These are phyloP conservation scores for Pteruthius melanotis DNA, from an alignment of 2,113 vertebrate species.

Conservation along the genomic window DNA sequence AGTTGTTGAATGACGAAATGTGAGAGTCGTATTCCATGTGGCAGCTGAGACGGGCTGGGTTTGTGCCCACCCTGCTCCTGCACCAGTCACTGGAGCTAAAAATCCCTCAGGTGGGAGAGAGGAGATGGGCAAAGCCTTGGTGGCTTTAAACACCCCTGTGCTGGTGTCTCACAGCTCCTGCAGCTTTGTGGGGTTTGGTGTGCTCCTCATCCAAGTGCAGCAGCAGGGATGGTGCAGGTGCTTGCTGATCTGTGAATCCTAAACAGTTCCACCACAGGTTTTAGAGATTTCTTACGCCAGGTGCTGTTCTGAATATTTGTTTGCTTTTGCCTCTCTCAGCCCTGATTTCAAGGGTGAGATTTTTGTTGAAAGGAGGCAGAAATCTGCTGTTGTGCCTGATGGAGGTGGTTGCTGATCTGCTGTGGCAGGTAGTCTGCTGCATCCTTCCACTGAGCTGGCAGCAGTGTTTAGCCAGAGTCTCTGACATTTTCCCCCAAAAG, in stretches of 20 bases:
- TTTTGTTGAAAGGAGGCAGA: background rate
- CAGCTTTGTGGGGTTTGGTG: background rate
- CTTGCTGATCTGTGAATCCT: background rate
- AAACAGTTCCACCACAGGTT: background rate
- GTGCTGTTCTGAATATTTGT: background rate
- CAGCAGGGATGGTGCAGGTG: background rate
- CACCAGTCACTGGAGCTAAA: background rate
- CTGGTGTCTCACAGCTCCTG: background rate
- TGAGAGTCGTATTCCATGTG: accelerated
- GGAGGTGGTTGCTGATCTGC: background rate
- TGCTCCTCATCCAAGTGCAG: background rate
- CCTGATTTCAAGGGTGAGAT: background rate
- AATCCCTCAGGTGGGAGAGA: background rate
- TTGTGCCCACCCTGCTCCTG: background rate
- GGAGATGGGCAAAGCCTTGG: background rate
- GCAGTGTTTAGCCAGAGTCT: background rate
- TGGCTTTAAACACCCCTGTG: background rate
- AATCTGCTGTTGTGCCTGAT: background rate
- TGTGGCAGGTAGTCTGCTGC: background rate
- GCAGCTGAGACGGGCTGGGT: background rate
- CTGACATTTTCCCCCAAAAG: background rate
- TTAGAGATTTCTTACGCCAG: background rate
- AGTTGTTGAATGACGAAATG: background rate
- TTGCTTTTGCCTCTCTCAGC: background rate
- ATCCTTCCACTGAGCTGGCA: background rate